Conservation (phyloP, 2,888 invertebrate species). For the Lochmaea capreae region DNA sequence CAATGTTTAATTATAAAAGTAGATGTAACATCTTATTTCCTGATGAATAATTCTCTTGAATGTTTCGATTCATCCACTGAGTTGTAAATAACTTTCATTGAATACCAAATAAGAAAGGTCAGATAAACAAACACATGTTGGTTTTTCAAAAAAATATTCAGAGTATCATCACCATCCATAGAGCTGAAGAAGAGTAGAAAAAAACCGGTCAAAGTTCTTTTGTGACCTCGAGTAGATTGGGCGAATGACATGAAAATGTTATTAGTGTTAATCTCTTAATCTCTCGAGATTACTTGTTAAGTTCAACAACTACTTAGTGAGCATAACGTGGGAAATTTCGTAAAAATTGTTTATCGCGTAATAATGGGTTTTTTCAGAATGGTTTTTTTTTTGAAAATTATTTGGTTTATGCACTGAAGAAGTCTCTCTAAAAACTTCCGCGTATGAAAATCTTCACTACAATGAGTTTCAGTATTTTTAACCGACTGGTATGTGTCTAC, state of each 20-base stretch:
- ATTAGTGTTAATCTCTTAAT: constrained; percentile 37
- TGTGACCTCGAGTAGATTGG: constrained; percentile 38
- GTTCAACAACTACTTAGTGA: constrained; percentile 30
- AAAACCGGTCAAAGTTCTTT: constrained; percentile 39
- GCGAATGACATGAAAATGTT: constrained; percentile 38
- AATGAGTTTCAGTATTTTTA: too few species aligned
- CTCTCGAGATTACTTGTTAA: constrained; percentile 33
- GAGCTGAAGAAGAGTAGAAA: constrained; percentile 2
- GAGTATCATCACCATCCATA: constrained; percentile 20
- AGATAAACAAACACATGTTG: constrained; percentile 25
- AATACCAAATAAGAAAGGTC: constrained; percentile 23
- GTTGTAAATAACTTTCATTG: constrained; percentile 13
- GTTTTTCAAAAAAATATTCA: constrained; percentile 20
- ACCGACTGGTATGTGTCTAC: too few species aligned
- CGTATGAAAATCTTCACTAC: too few species aligned
- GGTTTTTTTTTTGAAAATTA: not conserved
- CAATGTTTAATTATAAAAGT: not conserved
- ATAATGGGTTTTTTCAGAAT: not conserved
- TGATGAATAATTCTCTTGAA: constrained; percentile 6
- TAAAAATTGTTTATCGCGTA: constrained; percentile 18
- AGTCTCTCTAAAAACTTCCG: too few species aligned
- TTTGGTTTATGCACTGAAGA: not conserved
- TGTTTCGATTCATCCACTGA: not conserved
- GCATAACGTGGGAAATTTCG: constrained; percentile 28
- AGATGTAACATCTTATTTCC: constrained; percentile 10